phyloP scores from a whole-genome alignment of 2,797 vertebrate genomes.

The Phalloptychus januarius region DNA sequence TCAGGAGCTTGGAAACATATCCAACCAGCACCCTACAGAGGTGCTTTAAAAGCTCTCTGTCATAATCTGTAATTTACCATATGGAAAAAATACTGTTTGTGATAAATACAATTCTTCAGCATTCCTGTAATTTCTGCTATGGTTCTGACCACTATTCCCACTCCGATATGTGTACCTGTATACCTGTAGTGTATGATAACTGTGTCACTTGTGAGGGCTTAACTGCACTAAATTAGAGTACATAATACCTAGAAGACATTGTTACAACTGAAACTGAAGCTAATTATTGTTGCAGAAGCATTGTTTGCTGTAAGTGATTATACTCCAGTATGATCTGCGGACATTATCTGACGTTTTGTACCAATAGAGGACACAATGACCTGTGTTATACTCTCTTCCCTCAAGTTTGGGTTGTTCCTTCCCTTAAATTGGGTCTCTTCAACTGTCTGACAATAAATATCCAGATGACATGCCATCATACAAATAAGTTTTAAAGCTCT shows the following conservation, averaged over 20 bases:
- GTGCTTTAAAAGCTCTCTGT: neutral
- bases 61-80: neutral
- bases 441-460: too few species aligned
- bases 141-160: neutral
- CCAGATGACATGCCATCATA: neutral
- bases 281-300: neutral
- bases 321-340: neutral
- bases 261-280: neutral
- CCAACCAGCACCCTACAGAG: neutral
- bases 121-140: neutral
- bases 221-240: neutral
- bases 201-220: neutral
- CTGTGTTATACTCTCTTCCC: neutral
- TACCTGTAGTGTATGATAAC: too few species aligned
- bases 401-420: neutral
- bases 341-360: neutral
- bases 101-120: neutral
- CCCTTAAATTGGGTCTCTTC: too few species aligned
- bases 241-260: neutral
- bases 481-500: too few species aligned
- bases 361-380: neutral
- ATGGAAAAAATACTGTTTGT: neutral
- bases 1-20: neutral
- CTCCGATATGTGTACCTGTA: too few species aligned
- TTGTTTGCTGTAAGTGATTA: neutral